Evolutionary conservation across 1,140 invertebrate genomes (phyloP), one percentile per base, ranked within the genome.

Genomic region (Eurosta solidaginis): DNA sequence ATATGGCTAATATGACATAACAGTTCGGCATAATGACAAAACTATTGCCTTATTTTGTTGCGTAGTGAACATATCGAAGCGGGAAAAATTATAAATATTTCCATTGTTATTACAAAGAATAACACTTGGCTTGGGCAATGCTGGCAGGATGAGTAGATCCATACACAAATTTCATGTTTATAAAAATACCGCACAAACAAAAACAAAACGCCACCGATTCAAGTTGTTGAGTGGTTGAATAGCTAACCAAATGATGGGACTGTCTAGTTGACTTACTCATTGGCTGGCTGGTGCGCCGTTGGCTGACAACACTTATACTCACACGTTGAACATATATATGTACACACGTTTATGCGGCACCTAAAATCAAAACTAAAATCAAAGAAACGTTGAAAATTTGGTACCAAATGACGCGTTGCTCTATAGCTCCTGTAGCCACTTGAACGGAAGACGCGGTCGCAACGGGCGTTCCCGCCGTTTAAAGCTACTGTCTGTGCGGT

Each of bases 1-100:
- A 68, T 68, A 33, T 68, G 59, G 59, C 59, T 68, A 68, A 68
- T 68, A 40, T 68, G 36, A 68, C 33, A 68, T 68, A 68, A 68
- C 59, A 68, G 0, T 42, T 20, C 59, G 40, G 59, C 1, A 36
- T 33, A 68, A 68, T 68, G 59, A 68, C 59, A 68, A 68, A 68
- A 22, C n/a, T 59, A 17, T 33, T 59, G n/a, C n/a, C n/a, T n/a
- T n/a, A n/a, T 36, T 20, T 17, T 10, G 9, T 4, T 54, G 10
- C 22, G 3, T 10, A 40, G 33, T 40, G 2, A 0, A 68, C 36
- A 20, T 0, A 40, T 68, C 40, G 29, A 40, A 40, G n/a, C n/a
- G n/a, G n/a, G n/a, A 40, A 36, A 68, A 47, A 47, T 1, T 17
- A 47, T 17, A 47, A 47, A 14, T n/a, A 42, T 9, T 40, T 68